phyloP scores from a whole-genome alignment of 1,140 invertebrate genomes.

The Tyrophagus putrescentiae region DNA sequence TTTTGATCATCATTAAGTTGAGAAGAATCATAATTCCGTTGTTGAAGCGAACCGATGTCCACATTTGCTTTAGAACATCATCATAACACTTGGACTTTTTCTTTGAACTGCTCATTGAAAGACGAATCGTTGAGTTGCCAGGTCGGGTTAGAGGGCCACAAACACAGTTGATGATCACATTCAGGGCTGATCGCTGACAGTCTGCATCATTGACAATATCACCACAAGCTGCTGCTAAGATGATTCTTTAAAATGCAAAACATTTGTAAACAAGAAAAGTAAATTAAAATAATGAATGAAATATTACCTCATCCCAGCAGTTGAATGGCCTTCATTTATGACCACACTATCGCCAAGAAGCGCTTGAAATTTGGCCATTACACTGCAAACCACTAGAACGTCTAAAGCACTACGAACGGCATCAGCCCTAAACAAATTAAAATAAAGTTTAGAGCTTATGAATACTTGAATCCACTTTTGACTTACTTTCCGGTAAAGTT shows the following conservation, averaged over 20 bases:
- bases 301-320: conserved; percentile 41
- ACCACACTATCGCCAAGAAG: conserved; percentile 56
- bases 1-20: conserved; percentile 70
- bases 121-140: conserved; percentile 47
- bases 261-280: not conserved
- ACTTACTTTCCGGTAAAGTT: conserved; percentile 64
- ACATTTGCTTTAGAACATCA: conserved; percentile 73
- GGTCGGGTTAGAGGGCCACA: conserved; percentile 61
- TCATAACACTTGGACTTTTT: conserved; percentile 46
- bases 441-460: not conserved
- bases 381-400: conserved; percentile 70
- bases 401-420: conserved; percentile 76
- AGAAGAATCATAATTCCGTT: conserved; percentile 76
- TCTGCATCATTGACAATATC: conserved; percentile 75
- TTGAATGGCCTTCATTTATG: conserved; percentile 46
- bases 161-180: conserved; percentile 77
- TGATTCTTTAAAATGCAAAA: conserved; percentile 35
- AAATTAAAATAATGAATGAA: not conserved
- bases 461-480: conserved; percentile 2
- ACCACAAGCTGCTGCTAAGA: conserved; percentile 69
- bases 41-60: conserved; percentile 78
- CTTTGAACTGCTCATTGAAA: conserved; percentile 39
- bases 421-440: conserved; percentile 49
- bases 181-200: conserved; percentile 72
- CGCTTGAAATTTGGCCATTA: conserved; percentile 70